Percentiles rank a stretch among this genome's conserved stretches.
Conservation (phyloP, 2,888 invertebrate species). For the Lepidocyrtinus sp. region DNA sequence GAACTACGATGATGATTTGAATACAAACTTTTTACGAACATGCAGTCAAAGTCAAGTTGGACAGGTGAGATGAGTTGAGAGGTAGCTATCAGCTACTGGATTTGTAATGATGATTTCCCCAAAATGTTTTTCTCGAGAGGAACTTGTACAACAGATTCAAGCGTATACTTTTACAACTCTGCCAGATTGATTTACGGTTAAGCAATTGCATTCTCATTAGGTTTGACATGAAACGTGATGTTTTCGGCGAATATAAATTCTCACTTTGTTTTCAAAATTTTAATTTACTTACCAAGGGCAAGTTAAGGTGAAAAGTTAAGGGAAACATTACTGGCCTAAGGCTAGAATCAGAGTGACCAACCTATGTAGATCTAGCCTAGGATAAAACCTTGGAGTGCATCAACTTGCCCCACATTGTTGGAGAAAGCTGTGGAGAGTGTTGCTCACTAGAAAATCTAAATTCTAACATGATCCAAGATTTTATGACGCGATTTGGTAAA, state of each 20-base stretch:
- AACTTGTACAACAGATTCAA: background rate
- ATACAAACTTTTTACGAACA: background rate
- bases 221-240: constrained; percentile 38
- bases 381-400: too few relatives aligned
- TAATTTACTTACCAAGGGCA: background rate
- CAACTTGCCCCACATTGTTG: too few relatives aligned
- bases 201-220: constrained; percentile 26
- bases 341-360: too few relatives aligned
- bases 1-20: constrained; percentile 42
- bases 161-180: too few relatives aligned
- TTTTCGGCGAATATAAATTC: background rate
- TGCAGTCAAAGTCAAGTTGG: constrained; percentile 16
- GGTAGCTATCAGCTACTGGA: constrained; percentile 57
- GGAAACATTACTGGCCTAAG: too few relatives aligned
- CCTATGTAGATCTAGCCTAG: too few relatives aligned
- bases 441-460: too few relatives aligned
- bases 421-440: too few relatives aligned
- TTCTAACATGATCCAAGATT: too few relatives aligned
- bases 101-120: constrained; percentile 55
- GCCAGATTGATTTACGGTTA: constrained; percentile 52
- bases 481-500: too few relatives aligned
- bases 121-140: constrained; percentile 28
- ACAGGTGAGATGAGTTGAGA: constrained; percentile 51
- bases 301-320: too few relatives aligned
- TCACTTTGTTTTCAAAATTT: background rate